Evolutionary conservation across 2,113 vertebrate species (phyloP), one percentile per base, ranked within the genome.

Genomic region (Calyptommatus sinebrachiatus): DNA sequence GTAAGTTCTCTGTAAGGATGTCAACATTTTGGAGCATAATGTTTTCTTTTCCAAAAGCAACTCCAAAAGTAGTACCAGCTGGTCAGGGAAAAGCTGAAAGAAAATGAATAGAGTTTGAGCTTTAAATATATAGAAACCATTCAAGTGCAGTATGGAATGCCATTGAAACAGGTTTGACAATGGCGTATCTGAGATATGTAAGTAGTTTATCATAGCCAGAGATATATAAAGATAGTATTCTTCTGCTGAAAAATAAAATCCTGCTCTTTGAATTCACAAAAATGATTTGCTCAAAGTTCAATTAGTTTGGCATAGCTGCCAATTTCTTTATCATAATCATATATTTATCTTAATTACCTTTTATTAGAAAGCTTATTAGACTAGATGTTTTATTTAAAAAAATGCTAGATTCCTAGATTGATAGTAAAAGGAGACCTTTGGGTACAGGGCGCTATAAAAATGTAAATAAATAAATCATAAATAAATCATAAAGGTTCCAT

Each of bases 31-130:
- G 76, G 83, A 83, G 62, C 91, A 95, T 76, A 98, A 85, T 0
- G 93, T 92, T 73, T 94, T 92, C 93, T 96, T 94, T 75, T 99
- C 96, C 73, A 99, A 90, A 29, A 99, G 95, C 69, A 78, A 91
- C 87, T 99, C 98, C 94, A 99, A 87, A 87, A 99, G 96, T 93
- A 99, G 93, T 83, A 98, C 93, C 71, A 98, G 91, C 94, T 99
- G 97, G 82, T 98, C 97, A 31, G 97, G 94, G 80, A 93, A 94
- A 94, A 99, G 90, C 98, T 99, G 91, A 65, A 91, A 82, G 73
- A 90, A 88, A 91, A 91, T 50, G 88, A 89, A 88, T 48, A 73
- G 41, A 61, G n/a, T 1, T 3, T 86, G 61, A 93, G 83, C 85
- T 79, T 50, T 31, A 46, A 71, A 62, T 62, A 71, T 50, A 57